Percentiles rank a stretch among this genome's conserved stretches.
Evolutionary conservation across 1,140 invertebrate genomes (phyloP).

Genomic region (Pissodes strobi): DNA sequence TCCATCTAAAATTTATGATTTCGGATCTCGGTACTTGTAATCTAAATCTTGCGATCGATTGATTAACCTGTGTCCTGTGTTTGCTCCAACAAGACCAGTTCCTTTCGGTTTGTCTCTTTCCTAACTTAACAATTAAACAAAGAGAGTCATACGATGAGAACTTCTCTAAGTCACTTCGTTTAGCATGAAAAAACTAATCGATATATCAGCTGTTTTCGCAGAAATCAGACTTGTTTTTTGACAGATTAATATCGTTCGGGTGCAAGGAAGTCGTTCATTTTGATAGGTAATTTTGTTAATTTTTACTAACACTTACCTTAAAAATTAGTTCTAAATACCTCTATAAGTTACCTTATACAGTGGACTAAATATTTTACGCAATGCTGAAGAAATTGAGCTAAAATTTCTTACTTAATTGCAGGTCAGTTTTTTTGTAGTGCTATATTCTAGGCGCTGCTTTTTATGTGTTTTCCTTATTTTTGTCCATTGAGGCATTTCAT

Average conservation of each 20-base stretch:
- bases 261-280: slow-evolving; percentile 9
- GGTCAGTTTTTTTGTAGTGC: not conserved
- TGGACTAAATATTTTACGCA: not conserved
- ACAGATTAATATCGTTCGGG: slow-evolving; percentile 25
- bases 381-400: not conserved
- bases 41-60: too few species aligned
- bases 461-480: not conserved
- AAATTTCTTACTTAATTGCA: not conserved
- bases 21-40: too few species aligned
- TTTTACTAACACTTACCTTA: not conserved
- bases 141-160: too few species aligned
- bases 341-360: not conserved
- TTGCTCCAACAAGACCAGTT: too few species aligned
- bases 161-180: not conserved
- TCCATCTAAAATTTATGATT: too few species aligned
- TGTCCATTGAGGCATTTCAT: too few species aligned
- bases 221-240: slow-evolving; percentile 25
- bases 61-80: too few species aligned
- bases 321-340: not conserved
- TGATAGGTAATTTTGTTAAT: slow-evolving; percentile 27
- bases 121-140: too few species aligned
- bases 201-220: slow-evolving; percentile 22
- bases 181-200: not conserved
- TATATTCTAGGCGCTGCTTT: not conserved
- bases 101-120: too few species aligned